Base-by-base conservation (phyloP, 64 coral and sea anemone genomes). In the Montipora foliosa region DNA sequence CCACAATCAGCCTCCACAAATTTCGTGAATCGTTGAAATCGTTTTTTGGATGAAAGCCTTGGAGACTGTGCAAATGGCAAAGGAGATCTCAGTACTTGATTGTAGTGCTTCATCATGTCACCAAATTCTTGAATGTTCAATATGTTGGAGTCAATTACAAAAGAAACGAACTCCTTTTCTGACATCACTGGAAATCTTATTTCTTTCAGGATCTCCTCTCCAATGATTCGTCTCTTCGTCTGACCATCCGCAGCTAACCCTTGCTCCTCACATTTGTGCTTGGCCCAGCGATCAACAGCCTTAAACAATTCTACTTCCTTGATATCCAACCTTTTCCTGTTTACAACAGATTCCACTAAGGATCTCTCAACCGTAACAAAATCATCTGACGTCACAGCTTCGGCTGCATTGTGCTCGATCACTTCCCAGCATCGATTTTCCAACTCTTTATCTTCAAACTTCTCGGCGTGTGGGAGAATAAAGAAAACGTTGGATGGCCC, bases 371-470 rank as follows among this genome's bases (percentile, higher is more conserved):
- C 22, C 19, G 46, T 24, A 37, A 85, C 45, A 85, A 85, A 85
- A 19, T 71, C 82, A 49, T 85, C 16, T 72, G 82, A 70, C 19
- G 66, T 72, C 66, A 70, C 17, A 70, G 82, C 82, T 86, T 71
- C 82, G 19, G 50, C 64, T n/a, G 82, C 51, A 6, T 86, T 13
- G 44, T 8, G 22, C 17, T 86, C 45, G 17, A 86, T 49, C 45
- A 86, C 82, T 72, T 86, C 8, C 82, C 82, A 86, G 66, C 82
- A 86, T 71, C 82, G 37, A 86, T 72, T 37, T 86, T 86, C 82
- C 19, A 86, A 71, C 50, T 86, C 82, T 50, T 86, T 71, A 49
- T 86, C 66, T 67, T 86, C 82, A 49, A 72, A 86, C 66, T 86
- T 86, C 64, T 71, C 62, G 24, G 82, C 82, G 82, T 86, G 47